Base-by-base conservation (phyloP, 2,797 vertebrate species). In the Lacerta bilineata region DNA sequence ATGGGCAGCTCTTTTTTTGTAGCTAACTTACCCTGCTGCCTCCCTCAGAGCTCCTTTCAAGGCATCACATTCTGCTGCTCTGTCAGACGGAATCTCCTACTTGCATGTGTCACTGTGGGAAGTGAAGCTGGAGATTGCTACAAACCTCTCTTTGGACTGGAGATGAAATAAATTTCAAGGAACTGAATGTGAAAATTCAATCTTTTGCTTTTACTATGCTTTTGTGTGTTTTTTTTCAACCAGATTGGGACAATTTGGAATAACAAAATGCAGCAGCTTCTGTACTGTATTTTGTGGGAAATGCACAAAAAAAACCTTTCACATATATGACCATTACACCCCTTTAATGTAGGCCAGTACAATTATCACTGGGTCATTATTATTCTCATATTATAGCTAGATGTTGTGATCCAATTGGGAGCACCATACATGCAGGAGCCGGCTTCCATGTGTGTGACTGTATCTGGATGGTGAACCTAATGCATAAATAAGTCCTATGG, bases 11-110 rank as follows among this genome's bases (percentile, higher is more conserved):
- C 69, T 36, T 36, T 55, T 79, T 33, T 27, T n/a, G 1, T 80
- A 9, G 4, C 33, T 8, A 84, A 1, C 18, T 50, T 83, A 2
- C 33, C 81, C 8, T 61, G 20, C 91, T 69, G 20, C 36, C 18
- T 93, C 79, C 69, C 59, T 61, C 72, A 36, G 27, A 10, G 74
- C 72, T 79, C 55, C 3, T 80, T 64, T 33, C 66, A 41, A 29
- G 1, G 36, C 39, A 69, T 83, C 59, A 39, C 61, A 77, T 43
- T 41, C 46, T 39, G 39, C 61, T 77, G 20, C 43, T n/a, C 64
- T 83, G 43, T 86, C 71, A 43, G 68, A 77, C 41, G 71, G 27
- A 20, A 25, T 78, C 33, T 69, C 27, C 69, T 59, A 18, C 68
- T 55, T 46, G n/a, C 27, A 25, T 5, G 36, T 41, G 43, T 41